Base-by-base conservation (phyloP, 2,113 vertebrate species). In the Oenanthe melanoleuca region DNA sequence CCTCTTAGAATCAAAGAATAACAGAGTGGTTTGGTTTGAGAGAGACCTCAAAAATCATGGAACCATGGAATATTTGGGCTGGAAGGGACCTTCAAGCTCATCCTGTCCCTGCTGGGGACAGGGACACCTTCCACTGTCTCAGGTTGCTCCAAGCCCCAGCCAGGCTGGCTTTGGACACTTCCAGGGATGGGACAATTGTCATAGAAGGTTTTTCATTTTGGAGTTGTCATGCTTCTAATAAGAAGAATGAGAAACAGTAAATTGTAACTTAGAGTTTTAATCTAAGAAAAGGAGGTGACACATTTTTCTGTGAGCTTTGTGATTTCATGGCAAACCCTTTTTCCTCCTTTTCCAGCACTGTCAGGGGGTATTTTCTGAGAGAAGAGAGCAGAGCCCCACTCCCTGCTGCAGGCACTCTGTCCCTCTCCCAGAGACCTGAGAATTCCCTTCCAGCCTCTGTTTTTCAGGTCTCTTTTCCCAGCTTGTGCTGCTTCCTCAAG, bases 151-250 rank as follows among this genome's bases (percentile, higher is more conserved):
- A 67, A 67, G 24, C 28, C 45, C 23, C 0, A 0, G 66, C 60
- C 69, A 67, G 0, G 0, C 38, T 67, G 47, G 17, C 47, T 4
- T 1, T n/a, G 14, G 24, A 11, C 38, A 55, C 47, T 81, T 0
- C 28, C 53, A 81, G n/a, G 40, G 38, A 18, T 67, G 38, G 45
- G 11, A 1, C 22, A 89, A 5, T 29, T 34, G 20, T 64, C 40
- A 31, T 0, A 29, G 45, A 5, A 88, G 61, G 29, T 49, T 26
- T 23, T 86, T 87, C 15, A 14, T 69, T 85, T 69, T 4, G 2
- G 37, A 65, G 26, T 44, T 49, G n/a, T 31, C 22, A 0, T 26
- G 18, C 31, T 84, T 87, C 31, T 75, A 40, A 29, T 23, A 31
- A 0, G 21, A 33, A 38, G 64, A 78, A 75, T 13, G 28, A 71